Evolutionary conservation across 35 echinoderm and acorn worm genomes (phyloP), one percentile per base, ranked within the genome.

Genomic region (Stichopus chloronotus): DNA sequence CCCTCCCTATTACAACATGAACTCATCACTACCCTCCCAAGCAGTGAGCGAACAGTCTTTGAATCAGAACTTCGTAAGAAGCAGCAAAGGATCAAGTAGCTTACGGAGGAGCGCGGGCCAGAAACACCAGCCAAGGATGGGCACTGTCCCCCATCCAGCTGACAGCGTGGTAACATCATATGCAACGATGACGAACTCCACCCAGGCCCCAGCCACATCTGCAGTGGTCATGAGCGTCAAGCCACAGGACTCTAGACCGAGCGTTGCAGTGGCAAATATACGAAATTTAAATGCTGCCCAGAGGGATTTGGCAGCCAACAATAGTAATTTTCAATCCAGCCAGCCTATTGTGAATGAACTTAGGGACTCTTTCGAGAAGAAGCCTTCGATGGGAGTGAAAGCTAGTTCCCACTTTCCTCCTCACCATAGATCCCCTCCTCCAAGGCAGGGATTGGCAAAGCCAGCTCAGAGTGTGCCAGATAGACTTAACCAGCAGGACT

Each of bases 201-300:
- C 87, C 19, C 87, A 89, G 87, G 52, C 59, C 9, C 55, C 55
- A 88, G 43, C 90, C 52, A 53, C 69, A 13, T n/a, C 90, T 8
- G 54, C 90, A 19, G 55, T 91, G 69, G 90, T 91, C 16, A 79
- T 91, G 90, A 91, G 55, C n/a, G 71, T 77, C 4, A 91, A 91
- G 76, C 53, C 19, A 54, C 65, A 91, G 19, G 90, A 91, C 52
- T 78, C 71, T 17, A 43, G 90, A 24, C 90, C 90, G 5, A 91
- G 76, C 23, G 76, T 91, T 8, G 90, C 90, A 1, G 90, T 91
- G 25, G 90, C 90, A 16, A 91, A 79, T 77, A 91, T 91, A 54
- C 69, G 90, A 24, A 91, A 21, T 17, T 72, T 91, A 21, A 59
- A 52, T 91, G 63, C 88, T 53, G 90, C 19, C 30, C 87, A 89